Base-by-base conservation (phyloP, 2,888 invertebrate genomes). In the Netelia fuscicornis region DNA sequence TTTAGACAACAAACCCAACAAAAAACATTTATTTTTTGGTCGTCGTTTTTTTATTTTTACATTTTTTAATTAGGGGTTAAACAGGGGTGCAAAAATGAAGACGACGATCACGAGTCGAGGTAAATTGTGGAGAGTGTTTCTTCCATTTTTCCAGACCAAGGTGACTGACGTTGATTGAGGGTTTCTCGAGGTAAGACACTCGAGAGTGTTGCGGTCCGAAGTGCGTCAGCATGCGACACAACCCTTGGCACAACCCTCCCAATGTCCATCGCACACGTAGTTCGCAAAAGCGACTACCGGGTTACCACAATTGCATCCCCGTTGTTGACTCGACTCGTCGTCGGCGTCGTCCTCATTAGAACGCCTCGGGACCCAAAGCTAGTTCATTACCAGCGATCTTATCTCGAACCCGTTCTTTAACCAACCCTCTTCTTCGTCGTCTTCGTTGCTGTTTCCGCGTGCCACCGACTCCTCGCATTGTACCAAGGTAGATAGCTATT, bases 321-420 rank as follows among this genome's bases (percentile, higher is more conserved):
- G 23, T 68, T 44, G 56, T 1, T 58, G 17, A n/a, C 10, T 54
- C 25, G 10, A 10, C 85, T 87, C 86, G 81, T 88, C 82, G 87
- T 76, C 62, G 85, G 81, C 86, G 81, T 80, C 87, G 86, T 88
- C 89, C 92, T 92, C 92, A 91, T 92, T 92, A 92, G 91, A 71
- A 89, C 87, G 87, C 88, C 80, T 81, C 88, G 84, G 88, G 86
- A 87, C 86, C 83, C 76, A 62, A 62, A 88, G 90, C 90, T 90
- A 90, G 91, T 92, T 92, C 92, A 90, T 92, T 92, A 92, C 91
- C 88, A 81, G 86, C 88, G 91, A 92, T 92, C 91, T 91, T 92
- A 92, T 92, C 92, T 88, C 85, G 86, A 87, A 87, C 89, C 89
- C 88, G 89, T 90, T 90, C 88, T 88, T 90, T 88, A 90, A 88